Percentiles rank a stretch among this genome's conserved stretches.
phyloP scores from a whole-genome alignment of 2,797 vertebrate genomes.

The Eutrigla gurnardus region DNA sequence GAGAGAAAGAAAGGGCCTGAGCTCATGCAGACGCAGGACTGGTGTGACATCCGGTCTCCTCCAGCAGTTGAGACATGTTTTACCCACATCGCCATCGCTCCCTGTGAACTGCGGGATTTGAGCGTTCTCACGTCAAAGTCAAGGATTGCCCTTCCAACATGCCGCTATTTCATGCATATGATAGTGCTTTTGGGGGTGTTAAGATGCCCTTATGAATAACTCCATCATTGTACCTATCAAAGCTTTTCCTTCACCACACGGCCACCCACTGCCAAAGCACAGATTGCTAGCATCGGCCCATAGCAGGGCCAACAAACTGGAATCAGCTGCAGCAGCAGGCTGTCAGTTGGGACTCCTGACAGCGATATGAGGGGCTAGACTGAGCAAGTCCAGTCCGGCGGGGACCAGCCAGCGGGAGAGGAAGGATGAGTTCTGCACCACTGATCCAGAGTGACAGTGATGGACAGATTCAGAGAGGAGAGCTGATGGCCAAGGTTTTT shows the following conservation, averaged over 20 bases:
- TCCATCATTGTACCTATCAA: slow-evolving; percentile 71
- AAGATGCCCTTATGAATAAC: slow-evolving; percentile 69
- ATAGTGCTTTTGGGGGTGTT: slow-evolving; percentile 56
- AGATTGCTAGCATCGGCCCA: slow-evolving; percentile 77
- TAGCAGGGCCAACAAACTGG: slow-evolving; percentile 74
- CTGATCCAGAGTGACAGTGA: slow-evolving; percentile 86
- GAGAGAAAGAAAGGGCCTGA: slow-evolving; percentile 49
- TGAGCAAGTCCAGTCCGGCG: slow-evolving; percentile 74
- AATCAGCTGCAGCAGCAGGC: slow-evolving; percentile 80
- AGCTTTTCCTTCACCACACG: slow-evolving; percentile 61
- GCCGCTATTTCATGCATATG: slow-evolving; percentile 57
- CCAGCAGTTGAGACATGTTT: slow-evolving; percentile 63
- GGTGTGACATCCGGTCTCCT: slow-evolving; percentile 71
- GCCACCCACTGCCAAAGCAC: slow-evolving; percentile 73
- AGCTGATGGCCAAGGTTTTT: slow-evolving; percentile 82
- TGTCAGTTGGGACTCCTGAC: slow-evolving; percentile 79
- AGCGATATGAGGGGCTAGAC: slow-evolving; percentile 80
- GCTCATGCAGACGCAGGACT: slow-evolving; percentile 57
- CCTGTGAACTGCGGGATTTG: slow-evolving; percentile 61
- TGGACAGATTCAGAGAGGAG: slow-evolving; percentile 84
- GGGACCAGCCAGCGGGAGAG: slow-evolving; percentile 79
- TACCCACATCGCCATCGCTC: slow-evolving; percentile 51
- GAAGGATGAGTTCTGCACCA: slow-evolving; percentile 83
- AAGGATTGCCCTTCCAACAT: slow-evolving; percentile 53
- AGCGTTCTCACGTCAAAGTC: slow-evolving; percentile 65